Percentiles rank a stretch among this genome's conserved stretches.
These are phyloP conservation scores for Sorex maritimensis DNA, from an alignment of 2,797 vertebrate species.

Conservation along the genomic window DNA sequence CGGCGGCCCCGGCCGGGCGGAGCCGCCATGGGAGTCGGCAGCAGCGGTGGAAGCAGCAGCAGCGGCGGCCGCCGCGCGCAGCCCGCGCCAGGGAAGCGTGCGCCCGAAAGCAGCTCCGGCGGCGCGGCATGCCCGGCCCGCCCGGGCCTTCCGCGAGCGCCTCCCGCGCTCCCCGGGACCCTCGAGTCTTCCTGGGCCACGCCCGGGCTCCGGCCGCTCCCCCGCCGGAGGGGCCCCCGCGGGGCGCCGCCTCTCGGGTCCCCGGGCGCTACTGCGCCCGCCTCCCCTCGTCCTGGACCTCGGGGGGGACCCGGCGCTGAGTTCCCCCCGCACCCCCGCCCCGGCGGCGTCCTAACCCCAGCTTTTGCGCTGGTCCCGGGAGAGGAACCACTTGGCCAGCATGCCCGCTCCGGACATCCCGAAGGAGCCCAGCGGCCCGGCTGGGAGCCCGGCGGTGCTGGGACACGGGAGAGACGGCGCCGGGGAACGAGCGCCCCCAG, in stretches of 20 bases:
- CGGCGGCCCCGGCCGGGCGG: conserved; percentile 86
- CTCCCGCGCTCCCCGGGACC: conserved; percentile 48
- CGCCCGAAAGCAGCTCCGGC: conserved; percentile 86
- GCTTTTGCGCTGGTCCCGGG: conserved; percentile 76
- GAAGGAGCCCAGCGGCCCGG: conserved; percentile 61
- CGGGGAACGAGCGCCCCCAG: conserved; percentile 86
- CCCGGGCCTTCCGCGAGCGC: conserved; percentile 53
- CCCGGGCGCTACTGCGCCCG: conserved; percentile 59
- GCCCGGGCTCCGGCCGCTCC: conserved; percentile 63
- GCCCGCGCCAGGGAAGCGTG: conserved; percentile 85
- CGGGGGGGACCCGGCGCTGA: conserved; percentile 80
- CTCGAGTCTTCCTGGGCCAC: conserved; percentile 46
- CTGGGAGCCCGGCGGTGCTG: conserved; percentile 71
- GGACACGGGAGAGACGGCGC: conserved; percentile 76
- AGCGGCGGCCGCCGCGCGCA: conserved; percentile 79
- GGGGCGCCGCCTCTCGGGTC: conserved; percentile 71
- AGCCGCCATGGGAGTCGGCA: conserved; percentile 88
- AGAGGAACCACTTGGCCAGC: conserved; percentile 76
- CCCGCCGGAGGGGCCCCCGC: conserved; percentile 61
- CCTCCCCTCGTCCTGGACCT: conserved; percentile 72
- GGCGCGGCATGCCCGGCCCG: conserved; percentile 87
- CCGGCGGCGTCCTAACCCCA: conserved; percentile 73
- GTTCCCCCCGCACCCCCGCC: background rate
- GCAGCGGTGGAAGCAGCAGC: conserved; percentile 84
- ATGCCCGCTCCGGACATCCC: conserved; percentile 72